Conservation (phyloP, 2,888 invertebrate genomes). For the Eumacrocentrus americanus region DNA sequence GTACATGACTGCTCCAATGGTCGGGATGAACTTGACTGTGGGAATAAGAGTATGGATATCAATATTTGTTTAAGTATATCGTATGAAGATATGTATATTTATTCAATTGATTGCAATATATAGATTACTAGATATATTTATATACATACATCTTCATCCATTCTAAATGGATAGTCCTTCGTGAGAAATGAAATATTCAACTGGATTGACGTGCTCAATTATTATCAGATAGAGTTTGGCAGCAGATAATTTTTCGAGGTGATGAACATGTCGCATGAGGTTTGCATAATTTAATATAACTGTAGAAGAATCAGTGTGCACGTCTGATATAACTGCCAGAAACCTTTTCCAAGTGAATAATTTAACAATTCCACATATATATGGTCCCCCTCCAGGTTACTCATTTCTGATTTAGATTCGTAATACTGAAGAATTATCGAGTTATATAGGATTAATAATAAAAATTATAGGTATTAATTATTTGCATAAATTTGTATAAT, state of each 20-base stretch:
- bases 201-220: too few relatives aligned
- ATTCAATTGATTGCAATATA: not conserved
- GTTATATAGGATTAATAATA: not conserved
- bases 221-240: too few relatives aligned
- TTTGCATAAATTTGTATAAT: slow-evolving; percentile 17
- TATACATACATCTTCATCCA: too few relatives aligned
- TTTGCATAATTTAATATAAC: not conserved
- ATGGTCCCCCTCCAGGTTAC: too few relatives aligned
- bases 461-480: not conserved
- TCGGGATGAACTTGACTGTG: slow-evolving; percentile 77
- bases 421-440: not conserved
- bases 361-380: too few relatives aligned
- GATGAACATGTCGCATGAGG: not conserved
- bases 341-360: too few relatives aligned
- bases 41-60: slow-evolving; percentile 39
- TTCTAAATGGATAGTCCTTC: too few relatives aligned
- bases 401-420: too few relatives aligned
- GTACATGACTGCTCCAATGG: slow-evolving; percentile 74
- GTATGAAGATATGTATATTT: not conserved
- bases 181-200: too few relatives aligned
- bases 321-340: too few relatives aligned
- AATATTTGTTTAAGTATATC: slow-evolving; percentile 15
- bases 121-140: not conserved
- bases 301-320: not conserved
- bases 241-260: not conserved